Percentiles rank a stretch among this genome's conserved stretches.
Conservation (phyloP, 2,113 vertebrate species). For the Dicrurus megarhynchus region DNA sequence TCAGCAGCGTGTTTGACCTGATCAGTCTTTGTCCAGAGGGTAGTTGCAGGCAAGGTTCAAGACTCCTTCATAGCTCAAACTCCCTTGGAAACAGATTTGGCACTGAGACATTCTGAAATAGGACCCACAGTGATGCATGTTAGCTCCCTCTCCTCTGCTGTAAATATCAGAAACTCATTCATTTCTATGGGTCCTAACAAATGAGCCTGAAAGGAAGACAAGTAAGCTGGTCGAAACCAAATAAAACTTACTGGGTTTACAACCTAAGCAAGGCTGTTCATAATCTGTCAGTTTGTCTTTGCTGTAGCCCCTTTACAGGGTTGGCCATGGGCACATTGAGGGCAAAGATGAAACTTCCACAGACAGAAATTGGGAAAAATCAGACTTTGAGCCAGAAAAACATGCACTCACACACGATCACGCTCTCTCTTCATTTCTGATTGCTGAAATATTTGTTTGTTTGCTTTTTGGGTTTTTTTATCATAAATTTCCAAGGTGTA, state of each 20-base stretch:
- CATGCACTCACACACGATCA: accelerated
- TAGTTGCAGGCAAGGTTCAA: background rate
- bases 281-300: background rate
- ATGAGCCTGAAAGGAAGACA: background rate
- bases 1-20: background rate
- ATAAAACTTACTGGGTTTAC: background rate
- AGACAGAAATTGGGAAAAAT: background rate
- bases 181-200: background rate
- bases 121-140: accelerated
- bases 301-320: background rate
- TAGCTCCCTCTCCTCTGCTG: background rate
- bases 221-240: background rate
- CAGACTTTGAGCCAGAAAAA: background rate
- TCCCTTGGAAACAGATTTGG: background rate
- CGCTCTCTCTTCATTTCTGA: background rate
- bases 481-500: background rate
- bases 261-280: background rate
- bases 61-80: background rate
- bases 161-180: background rate
- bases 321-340: background rate
- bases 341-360: background rate
- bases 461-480: background rate
- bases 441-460: background rate
- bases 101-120: background rate
- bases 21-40: background rate